phyloP scores from a whole-genome alignment of 2,113 vertebrate genomes.

The Columbina picui region DNA sequence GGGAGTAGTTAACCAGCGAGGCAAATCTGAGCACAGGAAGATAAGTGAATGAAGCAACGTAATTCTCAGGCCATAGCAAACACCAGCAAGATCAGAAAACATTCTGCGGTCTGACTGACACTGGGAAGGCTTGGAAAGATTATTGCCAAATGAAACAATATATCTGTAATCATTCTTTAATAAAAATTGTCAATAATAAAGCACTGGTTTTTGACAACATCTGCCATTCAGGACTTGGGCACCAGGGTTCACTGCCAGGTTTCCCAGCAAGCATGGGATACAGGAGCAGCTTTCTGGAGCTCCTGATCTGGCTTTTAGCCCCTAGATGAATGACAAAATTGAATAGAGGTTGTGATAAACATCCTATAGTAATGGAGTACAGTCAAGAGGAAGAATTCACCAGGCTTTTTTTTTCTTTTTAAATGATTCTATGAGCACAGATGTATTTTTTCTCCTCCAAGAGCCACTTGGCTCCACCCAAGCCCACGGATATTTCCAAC shows the following conservation, averaged over 20 bases:
- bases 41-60: neutral
- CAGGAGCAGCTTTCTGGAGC: neutral
- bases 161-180: neutral
- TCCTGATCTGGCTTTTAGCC: neutral
- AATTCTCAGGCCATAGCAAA: neutral
- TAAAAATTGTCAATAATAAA: neutral
- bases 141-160: neutral
- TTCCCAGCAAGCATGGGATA: neutral
- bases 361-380: neutral
- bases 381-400: neutral
- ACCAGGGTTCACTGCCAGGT: neutral
- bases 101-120: neutral
- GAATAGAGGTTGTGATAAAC: neutral
- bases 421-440: neutral
- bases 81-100: neutral
- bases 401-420: neutral
- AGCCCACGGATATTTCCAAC: neutral
- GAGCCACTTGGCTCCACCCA: neutral
- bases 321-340: neutral
- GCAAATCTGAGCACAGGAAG: neutral
- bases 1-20: neutral
- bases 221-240: accelerated
- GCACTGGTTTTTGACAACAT: neutral
- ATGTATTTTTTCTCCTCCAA: neutral
- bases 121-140: neutral